A percentile compares a stretch with the other conserved stretches of the same genome.
These are phyloP conservation scores for Ptyas mucosa DNA, from an alignment of 2,113 vertebrate genomes.

Conservation along the genomic window DNA sequence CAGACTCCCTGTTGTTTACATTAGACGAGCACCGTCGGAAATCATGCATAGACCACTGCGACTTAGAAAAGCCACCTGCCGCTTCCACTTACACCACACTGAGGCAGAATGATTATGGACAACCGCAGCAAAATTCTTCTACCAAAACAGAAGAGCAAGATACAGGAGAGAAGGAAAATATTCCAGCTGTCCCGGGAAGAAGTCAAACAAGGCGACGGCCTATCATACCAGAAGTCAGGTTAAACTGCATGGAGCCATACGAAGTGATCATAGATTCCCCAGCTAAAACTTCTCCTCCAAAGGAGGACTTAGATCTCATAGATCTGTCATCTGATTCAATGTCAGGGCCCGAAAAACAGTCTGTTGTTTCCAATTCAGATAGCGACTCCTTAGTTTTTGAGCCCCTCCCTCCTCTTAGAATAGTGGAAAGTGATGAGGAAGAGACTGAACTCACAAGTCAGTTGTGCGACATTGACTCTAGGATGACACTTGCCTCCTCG, in stretches of 20 bases:
- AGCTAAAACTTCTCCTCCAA: constrained; percentile 58
- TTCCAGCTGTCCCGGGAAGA: constrained; percentile 61
- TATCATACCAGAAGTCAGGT: constrained; percentile 91
- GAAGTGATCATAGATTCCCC: constrained; percentile 84
- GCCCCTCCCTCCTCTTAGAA: constrained; percentile 88
- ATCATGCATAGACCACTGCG: constrained; percentile 96
- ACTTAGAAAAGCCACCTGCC: constrained; percentile 75
- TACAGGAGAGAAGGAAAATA: constrained; percentile 68
- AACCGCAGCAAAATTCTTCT: constrained; percentile 80
- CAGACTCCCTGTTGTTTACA: constrained; percentile 94
- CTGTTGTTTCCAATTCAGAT: constrained; percentile 90
- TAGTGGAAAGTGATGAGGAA: constrained; percentile 94
- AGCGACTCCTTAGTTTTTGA: constrained; percentile 96
- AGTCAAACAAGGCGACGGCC: constrained; percentile 79
- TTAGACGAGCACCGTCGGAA: constrained; percentile 94
- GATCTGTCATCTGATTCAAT: constrained; percentile 94
- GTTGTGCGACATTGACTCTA: constrained; percentile 57
- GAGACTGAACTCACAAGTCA: constrained; percentile 78
- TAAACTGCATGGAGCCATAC: constrained; percentile 93
- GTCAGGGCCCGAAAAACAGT: constrained; percentile 91
- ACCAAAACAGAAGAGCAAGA: constrained; percentile 67
- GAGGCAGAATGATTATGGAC: constrained; percentile 71
- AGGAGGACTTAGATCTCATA: constrained; percentile 91
- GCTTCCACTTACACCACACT: constrained; percentile 61
- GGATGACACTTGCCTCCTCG: constrained; percentile 44